Base-by-base conservation (phyloP, 2,113 vertebrate species). In the Columba janthina region DNA sequence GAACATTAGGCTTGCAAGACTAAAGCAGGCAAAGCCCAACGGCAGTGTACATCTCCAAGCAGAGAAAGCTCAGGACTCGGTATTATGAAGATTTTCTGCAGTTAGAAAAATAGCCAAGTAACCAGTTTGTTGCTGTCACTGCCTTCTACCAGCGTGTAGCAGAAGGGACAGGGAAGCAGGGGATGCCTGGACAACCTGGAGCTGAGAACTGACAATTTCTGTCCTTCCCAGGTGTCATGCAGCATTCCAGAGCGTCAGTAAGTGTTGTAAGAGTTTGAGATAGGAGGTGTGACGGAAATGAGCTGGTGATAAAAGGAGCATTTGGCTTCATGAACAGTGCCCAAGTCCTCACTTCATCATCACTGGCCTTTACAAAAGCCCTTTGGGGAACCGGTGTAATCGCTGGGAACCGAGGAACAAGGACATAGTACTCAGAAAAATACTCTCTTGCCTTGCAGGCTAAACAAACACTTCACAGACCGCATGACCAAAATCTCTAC, bases 401-500 rank as follows among this genome's bases (percentile, higher is more conserved):
- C 40, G 2, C 65, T 93, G 93, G 82, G 85, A 94, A 75, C 66
- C 0, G 3, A 80, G 69, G 76, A 51, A 88, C 80, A 73, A 95
- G 91, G 92, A 85, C 71, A 6, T 29, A 25, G 46, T 34, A 29
- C 83, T 77, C 75, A 75, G 74, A 64, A 66, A 90, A 85, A 62
- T 9, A 36, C 31, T 48, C 90, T 48, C 72, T 46, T 40, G 78
- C 9, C 3, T 28, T 71, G 51, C 65, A 79, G 53, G 60, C 91
- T 96, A 12, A 97, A 28, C 81, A 97, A 97, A 97, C 82, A 95
- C 90, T 96, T 71, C 83, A 89, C 46, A 7, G 6, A 13, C 44
- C 48, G 3, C 6, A 0, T 92, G 92, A 86, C 51, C 70, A 64
- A 40, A 50, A 42, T 53, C 62, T 57, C 60, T 85, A 60, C 80